These are phyloP conservation scores for Nothocercus julius DNA, from an alignment of 2,113 vertebrate genomes.

Conservation along the genomic window DNA sequence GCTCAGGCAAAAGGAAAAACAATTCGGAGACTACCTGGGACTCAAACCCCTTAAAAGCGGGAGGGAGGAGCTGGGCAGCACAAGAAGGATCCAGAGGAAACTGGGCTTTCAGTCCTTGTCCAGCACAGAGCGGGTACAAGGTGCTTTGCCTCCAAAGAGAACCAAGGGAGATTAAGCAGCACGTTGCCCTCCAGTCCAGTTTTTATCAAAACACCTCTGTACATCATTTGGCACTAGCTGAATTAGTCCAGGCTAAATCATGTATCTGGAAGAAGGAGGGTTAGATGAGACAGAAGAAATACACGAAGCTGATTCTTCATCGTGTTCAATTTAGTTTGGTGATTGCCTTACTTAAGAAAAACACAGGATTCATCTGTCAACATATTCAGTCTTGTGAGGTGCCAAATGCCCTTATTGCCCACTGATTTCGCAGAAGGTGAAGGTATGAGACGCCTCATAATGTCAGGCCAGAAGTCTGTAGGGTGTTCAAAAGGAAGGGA, in stretches of 20 bases:
- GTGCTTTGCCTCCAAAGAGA: background rate
- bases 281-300: background rate
- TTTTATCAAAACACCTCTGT: background rate
- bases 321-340: background rate
- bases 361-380: background rate
- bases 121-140: background rate
- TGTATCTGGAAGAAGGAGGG: background rate
- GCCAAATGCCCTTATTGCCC: background rate
- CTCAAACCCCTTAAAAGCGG: background rate
- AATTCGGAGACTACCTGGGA: background rate
- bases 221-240: background rate
- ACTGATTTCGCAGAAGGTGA: background rate
- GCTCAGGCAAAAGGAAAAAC: background rate
- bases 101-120: conserved; percentile 30
- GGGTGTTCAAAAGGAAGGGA: background rate
- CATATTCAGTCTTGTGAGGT: background rate
- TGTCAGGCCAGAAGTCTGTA: background rate
- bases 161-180: background rate
- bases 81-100: conserved; percentile 34
- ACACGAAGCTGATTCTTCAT: background rate
- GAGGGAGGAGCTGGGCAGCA: conserved; percentile 49
- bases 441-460: background rate
- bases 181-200: fast-evolving
- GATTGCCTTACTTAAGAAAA: background rate
- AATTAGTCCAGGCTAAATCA: background rate